phyloP scores from a whole-genome alignment of 1,140 invertebrate genomes.

The Solenopsis invicta region DNA sequence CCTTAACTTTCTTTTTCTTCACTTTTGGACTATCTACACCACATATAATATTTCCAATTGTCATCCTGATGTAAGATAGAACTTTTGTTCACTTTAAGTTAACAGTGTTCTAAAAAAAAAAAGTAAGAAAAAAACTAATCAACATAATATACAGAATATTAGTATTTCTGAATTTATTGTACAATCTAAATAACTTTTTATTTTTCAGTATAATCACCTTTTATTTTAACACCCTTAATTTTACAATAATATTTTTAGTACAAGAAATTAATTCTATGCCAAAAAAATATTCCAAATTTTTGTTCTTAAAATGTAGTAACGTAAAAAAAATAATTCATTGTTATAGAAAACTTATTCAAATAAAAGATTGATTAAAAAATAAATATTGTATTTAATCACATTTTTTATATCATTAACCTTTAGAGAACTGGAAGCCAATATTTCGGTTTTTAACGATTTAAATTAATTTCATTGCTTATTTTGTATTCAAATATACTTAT shows the following conservation, averaged over 20 bases:
- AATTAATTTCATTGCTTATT: too few relatives aligned
- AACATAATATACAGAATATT: conserved; percentile 10
- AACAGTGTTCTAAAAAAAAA: conserved; percentile 79
- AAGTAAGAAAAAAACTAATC: conserved; percentile 54
- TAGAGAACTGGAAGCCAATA: too few relatives aligned
- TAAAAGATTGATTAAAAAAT: too few relatives aligned
- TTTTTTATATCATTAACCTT: too few relatives aligned
- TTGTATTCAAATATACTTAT: too few relatives aligned
- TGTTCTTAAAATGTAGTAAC: neutral
- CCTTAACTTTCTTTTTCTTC: conserved; percentile 85
- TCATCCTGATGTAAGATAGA: conserved; percentile 79
- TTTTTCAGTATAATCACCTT: neutral
- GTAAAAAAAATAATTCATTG: neutral
- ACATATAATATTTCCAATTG: conserved; percentile 85
- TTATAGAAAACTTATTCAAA: too few relatives aligned
- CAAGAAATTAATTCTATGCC: neutral
- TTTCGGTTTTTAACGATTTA: too few relatives aligned
- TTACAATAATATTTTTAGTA: neutral
- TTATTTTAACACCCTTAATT: neutral
- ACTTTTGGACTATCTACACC: conserved; percentile 84
- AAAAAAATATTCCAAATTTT: neutral
- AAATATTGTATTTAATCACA: too few relatives aligned
- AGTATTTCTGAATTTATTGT: neutral
- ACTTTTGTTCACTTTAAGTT: conserved; percentile 73
- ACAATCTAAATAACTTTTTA: neutral